Percentiles rank a stretch among this genome's conserved stretches.
phyloP scores from a whole-genome alignment of 2,797 vertebrate species.

The Microtus obscurus region DNA sequence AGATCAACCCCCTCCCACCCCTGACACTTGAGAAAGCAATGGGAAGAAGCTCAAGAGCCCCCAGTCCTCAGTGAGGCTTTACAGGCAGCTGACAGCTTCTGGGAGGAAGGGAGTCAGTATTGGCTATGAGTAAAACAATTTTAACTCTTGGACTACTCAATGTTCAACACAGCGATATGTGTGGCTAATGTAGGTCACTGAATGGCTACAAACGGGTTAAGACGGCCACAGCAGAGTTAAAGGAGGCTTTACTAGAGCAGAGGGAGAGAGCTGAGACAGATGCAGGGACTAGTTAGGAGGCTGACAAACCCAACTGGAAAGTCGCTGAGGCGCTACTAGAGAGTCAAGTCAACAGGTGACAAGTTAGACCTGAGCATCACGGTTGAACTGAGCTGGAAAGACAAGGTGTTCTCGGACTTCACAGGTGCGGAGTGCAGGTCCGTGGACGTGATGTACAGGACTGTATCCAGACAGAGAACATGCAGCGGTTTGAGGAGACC shows the following conservation, averaged over 20 bases:
- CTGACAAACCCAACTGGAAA: neutral
- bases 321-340: accelerated
- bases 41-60: neutral
- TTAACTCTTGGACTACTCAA: neutral
- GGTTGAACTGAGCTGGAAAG: neutral
- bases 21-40: too few relatives aligned
- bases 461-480: neutral
- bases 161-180: neutral
- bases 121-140: neutral
- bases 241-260: neutral
- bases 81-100: neutral
- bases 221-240: neutral
- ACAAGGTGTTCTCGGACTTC: too few relatives aligned
- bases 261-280: neutral
- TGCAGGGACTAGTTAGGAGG: too few relatives aligned
- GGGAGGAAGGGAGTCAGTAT: neutral
- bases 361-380: neutral
- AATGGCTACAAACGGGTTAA: neutral
- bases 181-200: neutral
- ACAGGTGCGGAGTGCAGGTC: too few relatives aligned
- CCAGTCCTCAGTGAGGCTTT: neutral
- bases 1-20: too few relatives aligned
- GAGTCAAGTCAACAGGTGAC: neutral
- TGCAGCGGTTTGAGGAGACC: too few relatives aligned
- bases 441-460: neutral